Conservation (phyloP, 2,113 vertebrate genomes). For the Axis porcinus region DNA sequence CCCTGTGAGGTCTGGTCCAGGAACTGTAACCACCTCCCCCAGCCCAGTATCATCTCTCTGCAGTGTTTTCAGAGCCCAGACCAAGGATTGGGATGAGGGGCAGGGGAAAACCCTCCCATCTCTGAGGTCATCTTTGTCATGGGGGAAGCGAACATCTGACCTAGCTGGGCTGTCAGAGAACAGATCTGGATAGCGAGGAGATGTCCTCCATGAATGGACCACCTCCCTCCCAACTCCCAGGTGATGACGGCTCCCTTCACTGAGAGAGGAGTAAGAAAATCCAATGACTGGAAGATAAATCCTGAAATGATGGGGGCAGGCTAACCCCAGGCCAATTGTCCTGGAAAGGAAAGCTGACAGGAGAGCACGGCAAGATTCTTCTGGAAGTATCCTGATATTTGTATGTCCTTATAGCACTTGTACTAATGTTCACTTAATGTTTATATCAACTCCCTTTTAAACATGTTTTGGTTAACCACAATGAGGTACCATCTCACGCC, state of each 20-base stretch:
- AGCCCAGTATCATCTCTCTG: neutral
- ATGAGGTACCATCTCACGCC: neutral
- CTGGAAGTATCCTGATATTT: neutral
- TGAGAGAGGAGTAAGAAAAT: neutral
- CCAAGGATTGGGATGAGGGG: neutral
- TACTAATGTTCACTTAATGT: neutral
- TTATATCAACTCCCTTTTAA: neutral
- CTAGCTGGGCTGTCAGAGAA: neutral
- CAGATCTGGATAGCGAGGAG: neutral
- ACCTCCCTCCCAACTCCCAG: neutral
- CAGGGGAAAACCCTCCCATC: neutral
- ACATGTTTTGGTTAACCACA: neutral
- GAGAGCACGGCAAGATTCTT: neutral
- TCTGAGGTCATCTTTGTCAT: neutral
- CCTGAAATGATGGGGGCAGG: neutral
- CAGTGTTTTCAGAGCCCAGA: neutral
- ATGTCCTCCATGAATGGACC: neutral
- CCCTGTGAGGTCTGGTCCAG: neutral
- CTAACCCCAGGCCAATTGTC: neutral
- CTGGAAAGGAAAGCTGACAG: neutral
- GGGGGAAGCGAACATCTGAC: neutral
- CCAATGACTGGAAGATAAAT: neutral
- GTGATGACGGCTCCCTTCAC: neutral
- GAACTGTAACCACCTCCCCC: too few relatives aligned
- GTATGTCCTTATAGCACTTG: neutral